Evolutionary conservation across 2,797 vertebrate species (phyloP), one percentile per base, ranked within the genome.

Genomic region (Spea hammondii): DNA sequence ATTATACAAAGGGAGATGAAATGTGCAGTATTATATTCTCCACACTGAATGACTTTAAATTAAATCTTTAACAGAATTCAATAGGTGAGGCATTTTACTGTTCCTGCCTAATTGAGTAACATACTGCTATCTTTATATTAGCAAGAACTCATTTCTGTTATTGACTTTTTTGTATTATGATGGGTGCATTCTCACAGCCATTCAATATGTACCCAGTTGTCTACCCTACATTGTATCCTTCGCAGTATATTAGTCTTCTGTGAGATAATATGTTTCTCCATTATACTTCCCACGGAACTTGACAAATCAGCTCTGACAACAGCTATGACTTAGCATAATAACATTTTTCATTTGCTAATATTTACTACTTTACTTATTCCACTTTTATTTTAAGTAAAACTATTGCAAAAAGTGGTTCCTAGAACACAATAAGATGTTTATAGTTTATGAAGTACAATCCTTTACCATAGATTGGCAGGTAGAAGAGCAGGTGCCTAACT

Each of bases 21-120:
- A 45, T 11, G 11, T 66, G 44, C 5, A 4, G 4, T 66, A 4
- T 60, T n/a, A 10, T 70, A 44, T 50, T 10, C 47, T 71, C 32
- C 65, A 59, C 55, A 59, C 55, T 59, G 55, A 59, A 2, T 59
- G 55, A 59, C 13, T 59, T 59, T 59, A 59, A 59, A 59, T 66
- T 46, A 12, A 45, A 66, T 66, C 12, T 66, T 47, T 66, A 66
- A 47, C 44, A 47, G 65, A 66, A 46, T 66, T 66, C 65, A 66
- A 66, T 66, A 66, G 65, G 8, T 47, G 46, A 66, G 60, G 5
- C 9, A 32, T 66, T 66, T 66, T 12, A 66, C 60, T 64, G 4
- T 46, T 66, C 32, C 8, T 66, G 44, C 65, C 32, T 66, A 46
- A 66, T 32, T 45, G 65, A 66, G 44, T 66, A 47, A 46, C 44